Percentiles rank a stretch among this genome's conserved stretches.
Conservation (phyloP, 2,113 vertebrate genomes). For the Theristicus caerulescens region DNA sequence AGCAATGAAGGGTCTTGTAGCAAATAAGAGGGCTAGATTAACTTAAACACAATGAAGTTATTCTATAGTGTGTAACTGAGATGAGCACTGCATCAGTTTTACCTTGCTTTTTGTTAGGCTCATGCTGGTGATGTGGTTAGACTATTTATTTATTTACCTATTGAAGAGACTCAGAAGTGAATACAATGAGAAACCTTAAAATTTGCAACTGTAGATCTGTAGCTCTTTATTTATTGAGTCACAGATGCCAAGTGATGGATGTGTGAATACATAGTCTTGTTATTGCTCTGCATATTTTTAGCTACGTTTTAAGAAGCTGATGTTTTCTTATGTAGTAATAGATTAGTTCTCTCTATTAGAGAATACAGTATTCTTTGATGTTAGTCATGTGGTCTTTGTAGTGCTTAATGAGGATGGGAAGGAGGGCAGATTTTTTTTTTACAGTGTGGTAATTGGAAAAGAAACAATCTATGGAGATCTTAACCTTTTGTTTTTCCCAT, state of each 20-base stretch:
- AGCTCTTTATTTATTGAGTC: background rate
- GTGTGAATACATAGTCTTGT: background rate
- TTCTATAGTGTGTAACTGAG: background rate
- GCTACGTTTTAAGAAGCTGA: background rate
- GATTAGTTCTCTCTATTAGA: background rate
- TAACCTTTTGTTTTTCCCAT: background rate
- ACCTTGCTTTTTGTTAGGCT: background rate
- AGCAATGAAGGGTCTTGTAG: background rate
- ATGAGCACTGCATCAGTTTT: background rate
- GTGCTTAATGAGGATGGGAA: background rate
- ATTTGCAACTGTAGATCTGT: background rate
- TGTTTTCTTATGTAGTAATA: conserved; percentile 3
- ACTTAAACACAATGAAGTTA: background rate
- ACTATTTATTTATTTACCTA: background rate
- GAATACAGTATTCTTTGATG: background rate
- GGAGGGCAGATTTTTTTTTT: background rate
- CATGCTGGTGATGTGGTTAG: background rate
- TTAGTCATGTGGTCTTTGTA: background rate
- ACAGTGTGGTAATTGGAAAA: background rate
- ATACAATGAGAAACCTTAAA: background rate
- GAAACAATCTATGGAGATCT: background rate
- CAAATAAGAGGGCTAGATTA: background rate
- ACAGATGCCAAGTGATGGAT: background rate
- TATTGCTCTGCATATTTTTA: background rate
- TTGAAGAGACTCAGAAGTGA: background rate